Evolutionary conservation across 2,888 invertebrate genomes (phyloP), one percentile per base, ranked within the genome.

Genomic region (Harpalus rufipes): DNA sequence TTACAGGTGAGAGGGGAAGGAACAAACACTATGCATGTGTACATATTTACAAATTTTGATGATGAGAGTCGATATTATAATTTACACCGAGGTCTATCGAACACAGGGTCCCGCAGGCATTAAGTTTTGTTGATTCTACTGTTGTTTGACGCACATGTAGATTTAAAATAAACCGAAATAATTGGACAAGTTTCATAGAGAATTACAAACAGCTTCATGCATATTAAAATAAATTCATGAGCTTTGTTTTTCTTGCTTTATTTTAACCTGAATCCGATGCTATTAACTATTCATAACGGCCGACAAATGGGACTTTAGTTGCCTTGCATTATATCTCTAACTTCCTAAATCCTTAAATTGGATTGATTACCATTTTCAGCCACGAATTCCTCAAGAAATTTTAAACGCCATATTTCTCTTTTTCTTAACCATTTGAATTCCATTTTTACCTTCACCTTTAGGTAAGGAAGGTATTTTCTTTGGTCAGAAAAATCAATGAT

Each of bases 121-220:
- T 72, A 72, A 72, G 39, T 72, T 72, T 39, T 72, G 68, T 41
- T 72, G 41, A 41, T 72, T 72, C 68, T 41, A 5, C 7, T 16
- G 41, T 72, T 41, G 68, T 72, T 72, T 63, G 63, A 72, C 68
- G 39, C 68, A 63, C 32, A 63, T 72, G 68, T 72, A 39, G 68
- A 72, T 72, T 41, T 72, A 39, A 72, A 72, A 72, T 72, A 72
- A 72, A 72, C 68, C 41, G 68, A 72, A 72, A 72, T 72, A 72
- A 72, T 72, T 72, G 68, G 68, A 72, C 41, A 72, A 72, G 68
- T 72, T 65, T 72, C 68, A 39, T 41, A 41, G 68, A 41, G 68
- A 41, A 72, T 72, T 72, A 72, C 16, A 63, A 63, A 63, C 63
- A 72, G 68, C 41, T 41, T 72, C 68, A 72, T 41, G 68, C 41